These are phyloP conservation scores for Nothobranchius furzeri DNA, from an alignment of 2,113 vertebrate species.

Conservation along the genomic window DNA sequence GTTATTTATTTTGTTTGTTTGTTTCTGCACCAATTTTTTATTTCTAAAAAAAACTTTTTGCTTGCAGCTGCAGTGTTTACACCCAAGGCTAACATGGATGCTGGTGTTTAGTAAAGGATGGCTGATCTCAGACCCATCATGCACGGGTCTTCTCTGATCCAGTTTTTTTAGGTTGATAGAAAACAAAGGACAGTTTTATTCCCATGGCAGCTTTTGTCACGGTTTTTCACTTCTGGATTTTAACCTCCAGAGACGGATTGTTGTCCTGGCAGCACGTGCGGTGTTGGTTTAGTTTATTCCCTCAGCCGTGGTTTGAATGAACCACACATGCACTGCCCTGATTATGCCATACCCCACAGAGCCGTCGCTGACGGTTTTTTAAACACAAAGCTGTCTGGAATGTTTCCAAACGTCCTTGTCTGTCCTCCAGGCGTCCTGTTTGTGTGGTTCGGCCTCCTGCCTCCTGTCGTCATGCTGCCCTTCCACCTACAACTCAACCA, in stretches of 20 bases:
- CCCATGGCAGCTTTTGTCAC: conserved; percentile 9
- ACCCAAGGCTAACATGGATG: conserved; percentile 5
- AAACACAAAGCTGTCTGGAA: conserved; percentile 11
- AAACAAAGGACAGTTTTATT: conserved; percentile 5
- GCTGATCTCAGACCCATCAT: conserved; percentile 4
- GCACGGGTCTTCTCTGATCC: conserved; percentile 9
- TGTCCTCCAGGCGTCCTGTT: conserved; percentile 84
- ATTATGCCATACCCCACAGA: background rate
- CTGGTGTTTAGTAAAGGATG: conserved; percentile 30
- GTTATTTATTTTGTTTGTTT: too few species aligned
- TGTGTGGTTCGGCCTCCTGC: conserved; percentile 91
- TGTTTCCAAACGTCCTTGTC: background rate
- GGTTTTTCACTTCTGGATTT: conserved; percentile 8
- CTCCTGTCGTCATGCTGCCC: conserved; percentile 91
- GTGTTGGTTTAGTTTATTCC: conserved; percentile 1
- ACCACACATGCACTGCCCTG: background rate
- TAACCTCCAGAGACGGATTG: background rate
- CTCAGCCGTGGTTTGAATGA: too few species aligned
- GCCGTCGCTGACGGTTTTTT: background rate
- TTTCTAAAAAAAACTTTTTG: background rate
- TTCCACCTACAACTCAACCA: conserved; percentile 85
- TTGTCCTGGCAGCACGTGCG: conserved; percentile 23
- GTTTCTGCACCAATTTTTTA: too few species aligned
- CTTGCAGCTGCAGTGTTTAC: conserved; percentile 1
- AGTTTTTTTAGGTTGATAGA: background rate